Base-by-base conservation (phyloP, 2,888 invertebrate species). In the Pocota personata region DNA sequence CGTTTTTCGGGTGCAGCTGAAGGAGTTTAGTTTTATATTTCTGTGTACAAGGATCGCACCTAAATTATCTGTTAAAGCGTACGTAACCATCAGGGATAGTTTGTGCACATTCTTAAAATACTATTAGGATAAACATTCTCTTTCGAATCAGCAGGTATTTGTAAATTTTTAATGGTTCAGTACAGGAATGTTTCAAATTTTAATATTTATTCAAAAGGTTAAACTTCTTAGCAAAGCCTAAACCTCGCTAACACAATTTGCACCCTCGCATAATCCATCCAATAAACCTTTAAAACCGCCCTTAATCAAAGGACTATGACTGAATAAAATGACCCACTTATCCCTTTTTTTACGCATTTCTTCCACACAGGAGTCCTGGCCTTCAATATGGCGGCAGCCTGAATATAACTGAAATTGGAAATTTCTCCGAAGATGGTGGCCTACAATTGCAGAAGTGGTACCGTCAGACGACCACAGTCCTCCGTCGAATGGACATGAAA, bases 381-480 rank as follows among this genome's bases (percentile, higher is more conserved):
- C 93, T 91, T 80, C 92, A 92, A 75, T 93, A 93, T 80, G 93
- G 94, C 30, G 95, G 95, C 1, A 90, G 89, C 78, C 91, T 94
- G 69, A 92, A 93, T 88, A 89, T 94, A 4, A 91, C 90, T 40
- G 88, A 93, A 87, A 90, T 94, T 72, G 95, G 95, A 27, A 90
- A 89, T 87, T 95, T 93, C 92, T 91, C 90, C 43, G 84, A 92
- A 89, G 80, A 83, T 21, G 64, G 83, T 32, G 92, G 92, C 35
- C 87, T 92, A 19, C 82, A 89, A 82, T 75, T 92, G 77, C 87
- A 89, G 12, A 69, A 86, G 48, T 90, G 91, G 91, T 92, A 90
- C 88, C 89, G 88, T 6, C 88, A 84, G 58, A 89, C 88, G 35
- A 89, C 91, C 90, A 89, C 91, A 88, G 77, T 88, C 91, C 87